These are phyloP conservation scores for Mechanitis mazaeus DNA, from an alignment of 2,888 invertebrate species.

Conservation along the genomic window DNA sequence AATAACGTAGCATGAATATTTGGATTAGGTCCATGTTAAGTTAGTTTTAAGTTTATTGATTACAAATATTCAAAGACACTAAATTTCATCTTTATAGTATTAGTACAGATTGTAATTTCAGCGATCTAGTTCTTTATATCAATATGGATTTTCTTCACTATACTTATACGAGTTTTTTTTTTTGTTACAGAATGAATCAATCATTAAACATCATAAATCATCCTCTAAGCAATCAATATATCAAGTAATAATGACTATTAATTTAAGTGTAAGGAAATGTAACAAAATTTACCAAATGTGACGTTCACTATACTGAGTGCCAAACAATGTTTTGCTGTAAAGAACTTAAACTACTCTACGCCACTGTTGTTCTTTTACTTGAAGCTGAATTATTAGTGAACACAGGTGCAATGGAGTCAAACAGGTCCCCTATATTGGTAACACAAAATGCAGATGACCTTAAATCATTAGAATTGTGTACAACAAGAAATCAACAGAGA, in stretches of 20 bases:
- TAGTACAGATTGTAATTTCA: no score
- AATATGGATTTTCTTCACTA: conserved; percentile 11
- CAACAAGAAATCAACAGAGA: conserved; percentile 63
- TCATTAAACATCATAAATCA: conserved; percentile 31
- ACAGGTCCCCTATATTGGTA: conserved; percentile 62
- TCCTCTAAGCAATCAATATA: conserved; percentile 29
- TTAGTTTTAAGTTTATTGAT: no score
- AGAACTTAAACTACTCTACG: conserved; percentile 70
- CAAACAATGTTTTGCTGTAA: conserved; percentile 74
- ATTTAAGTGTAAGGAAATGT: conserved; percentile 55
- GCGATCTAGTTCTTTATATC: background rate
- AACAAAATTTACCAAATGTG: conserved; percentile 53
- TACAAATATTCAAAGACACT: no score
- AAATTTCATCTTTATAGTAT: no score
- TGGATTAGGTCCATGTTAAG: no score
- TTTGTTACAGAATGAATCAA: conserved; percentile 53
- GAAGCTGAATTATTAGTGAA: conserved; percentile 65
- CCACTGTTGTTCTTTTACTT: conserved; percentile 62
- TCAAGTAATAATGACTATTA: conserved; percentile 65
- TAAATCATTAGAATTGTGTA: conserved; percentile 64
- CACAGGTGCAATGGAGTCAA: conserved; percentile 67
- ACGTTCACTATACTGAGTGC: conserved; percentile 53
- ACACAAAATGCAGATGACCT: conserved; percentile 64
- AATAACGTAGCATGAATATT: no score
- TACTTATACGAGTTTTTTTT: conserved; percentile 4